Evolutionary conservation across 2,797 vertebrate genomes (phyloP).

Genomic region (Taeniopygia guttata): DNA sequence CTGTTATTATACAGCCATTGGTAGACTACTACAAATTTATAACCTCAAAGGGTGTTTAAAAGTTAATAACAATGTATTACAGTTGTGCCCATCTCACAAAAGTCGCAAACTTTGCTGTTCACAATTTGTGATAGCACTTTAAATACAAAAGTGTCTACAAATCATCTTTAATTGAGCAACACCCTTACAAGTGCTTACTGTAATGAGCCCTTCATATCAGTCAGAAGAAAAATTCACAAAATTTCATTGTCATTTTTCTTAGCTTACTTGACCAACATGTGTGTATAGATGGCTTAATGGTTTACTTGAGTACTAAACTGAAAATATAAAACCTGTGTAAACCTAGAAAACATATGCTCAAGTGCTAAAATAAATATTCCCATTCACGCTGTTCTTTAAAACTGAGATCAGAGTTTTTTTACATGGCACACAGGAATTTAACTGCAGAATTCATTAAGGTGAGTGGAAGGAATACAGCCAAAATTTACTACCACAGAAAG

Average conservation of each 20-base stretch:
- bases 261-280: not conserved
- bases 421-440: not conserved
- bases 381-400: not conserved
- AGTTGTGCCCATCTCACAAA: not conserved
- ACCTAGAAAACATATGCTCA: not conserved
- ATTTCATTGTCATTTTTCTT: not conserved
- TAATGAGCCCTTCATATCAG: accelerated
- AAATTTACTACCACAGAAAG: not conserved
- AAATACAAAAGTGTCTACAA: not conserved
- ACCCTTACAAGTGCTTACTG: not conserved
- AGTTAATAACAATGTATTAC: not conserved
- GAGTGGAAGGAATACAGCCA: not conserved
- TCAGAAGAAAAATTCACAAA: not conserved
- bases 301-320: not conserved
- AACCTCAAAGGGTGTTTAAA: not conserved
- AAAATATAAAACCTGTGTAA: not conserved
- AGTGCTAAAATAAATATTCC: not conserved
- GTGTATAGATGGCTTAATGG: not conserved
- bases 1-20: not conserved
- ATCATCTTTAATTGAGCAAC: not conserved
- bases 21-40: not conserved
- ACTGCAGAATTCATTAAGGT: not conserved
- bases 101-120: not conserved
- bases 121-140: not conserved
- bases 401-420: not conserved